These are phyloP conservation scores for Coenonympha arcania DNA, from an alignment of 2,888 invertebrate genomes.

Conservation along the genomic window DNA sequence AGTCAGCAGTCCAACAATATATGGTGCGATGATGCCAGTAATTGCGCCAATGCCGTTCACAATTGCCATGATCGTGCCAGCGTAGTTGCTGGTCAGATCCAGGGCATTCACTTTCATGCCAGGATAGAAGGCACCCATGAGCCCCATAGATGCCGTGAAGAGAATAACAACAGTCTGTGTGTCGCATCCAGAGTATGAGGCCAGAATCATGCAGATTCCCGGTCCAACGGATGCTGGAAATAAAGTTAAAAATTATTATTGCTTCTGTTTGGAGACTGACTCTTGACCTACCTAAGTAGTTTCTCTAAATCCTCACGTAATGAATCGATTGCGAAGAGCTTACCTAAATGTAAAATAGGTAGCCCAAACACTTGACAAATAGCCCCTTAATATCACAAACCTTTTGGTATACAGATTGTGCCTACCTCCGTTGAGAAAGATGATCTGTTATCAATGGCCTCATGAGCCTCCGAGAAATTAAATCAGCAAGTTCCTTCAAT, in stretches of 20 bases:
- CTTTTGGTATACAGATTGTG: too few relatives aligned
- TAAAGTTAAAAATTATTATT: background rate
- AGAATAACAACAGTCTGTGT: slow-evolving; percentile 70
- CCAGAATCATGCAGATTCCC: slow-evolving; percentile 78
- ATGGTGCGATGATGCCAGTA: slow-evolving; percentile 77
- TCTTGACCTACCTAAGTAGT: background rate
- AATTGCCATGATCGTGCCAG: slow-evolving; percentile 77
- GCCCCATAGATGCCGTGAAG: slow-evolving; percentile 77
- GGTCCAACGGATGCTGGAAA: slow-evolving; percentile 78
- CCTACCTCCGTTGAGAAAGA: too few relatives aligned
- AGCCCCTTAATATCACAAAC: too few relatives aligned
- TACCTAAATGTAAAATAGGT: too few relatives aligned
- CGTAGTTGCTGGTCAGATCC: slow-evolving; percentile 77
- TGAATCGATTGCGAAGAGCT: too few relatives aligned
- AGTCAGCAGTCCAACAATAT: slow-evolving; percentile 76
- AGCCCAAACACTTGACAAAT: too few relatives aligned
- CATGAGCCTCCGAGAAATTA: too few relatives aligned
- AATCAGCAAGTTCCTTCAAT: too few relatives aligned
- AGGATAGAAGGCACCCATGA: slow-evolving; percentile 82
- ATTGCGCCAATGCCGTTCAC: slow-evolving; percentile 78
- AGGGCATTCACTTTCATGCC: slow-evolving; percentile 79
- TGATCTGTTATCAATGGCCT: too few relatives aligned
- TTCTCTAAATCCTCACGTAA: too few relatives aligned
- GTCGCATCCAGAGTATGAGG: slow-evolving; percentile 79
- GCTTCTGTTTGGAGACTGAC: background rate